Conservation (phyloP, 2,113 vertebrate species). For the Castor canadensis region DNA sequence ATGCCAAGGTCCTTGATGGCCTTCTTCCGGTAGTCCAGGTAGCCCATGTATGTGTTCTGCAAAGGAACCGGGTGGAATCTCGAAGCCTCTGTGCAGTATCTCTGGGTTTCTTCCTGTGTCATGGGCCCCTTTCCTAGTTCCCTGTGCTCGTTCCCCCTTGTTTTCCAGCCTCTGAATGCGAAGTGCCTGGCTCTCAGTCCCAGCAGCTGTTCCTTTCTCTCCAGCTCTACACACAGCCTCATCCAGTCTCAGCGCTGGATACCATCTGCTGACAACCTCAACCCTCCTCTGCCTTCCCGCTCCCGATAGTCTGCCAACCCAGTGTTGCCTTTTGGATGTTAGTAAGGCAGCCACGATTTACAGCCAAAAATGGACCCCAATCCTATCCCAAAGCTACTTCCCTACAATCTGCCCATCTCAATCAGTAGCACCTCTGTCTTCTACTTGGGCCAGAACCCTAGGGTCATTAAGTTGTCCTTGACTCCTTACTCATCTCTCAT, state of each 20-base stretch:
- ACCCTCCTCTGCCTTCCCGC: neutral
- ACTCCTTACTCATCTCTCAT: neutral
- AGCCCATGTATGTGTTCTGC: slow-evolving; percentile 98
- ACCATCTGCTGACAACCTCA: neutral
- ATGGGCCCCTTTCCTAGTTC: neutral
- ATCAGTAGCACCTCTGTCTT: neutral
- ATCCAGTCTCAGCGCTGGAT: neutral
- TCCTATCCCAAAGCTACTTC: neutral
- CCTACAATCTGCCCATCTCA: neutral
- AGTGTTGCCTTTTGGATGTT: neutral
- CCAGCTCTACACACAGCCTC: neutral
- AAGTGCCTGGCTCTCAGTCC: neutral
- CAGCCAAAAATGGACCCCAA: rapidly evolving
- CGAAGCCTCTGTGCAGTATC: neutral
- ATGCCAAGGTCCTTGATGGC: slow-evolving; percentile 93
- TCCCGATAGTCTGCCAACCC: neutral
- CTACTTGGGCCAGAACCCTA: neutral
- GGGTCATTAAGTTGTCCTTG: neutral
- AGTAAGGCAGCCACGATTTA: neutral
- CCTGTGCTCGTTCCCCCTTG: neutral
- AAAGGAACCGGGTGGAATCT: neutral
- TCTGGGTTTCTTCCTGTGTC: neutral
- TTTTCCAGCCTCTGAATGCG: neutral
- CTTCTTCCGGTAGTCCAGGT: slow-evolving; percentile 95
- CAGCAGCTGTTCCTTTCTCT: neutral